Percentiles rank a stretch among this genome's conserved stretches.
These are phyloP conservation scores for Calosoma granatense DNA, from an alignment of 1,140 invertebrate genomes.

Conservation along the genomic window DNA sequence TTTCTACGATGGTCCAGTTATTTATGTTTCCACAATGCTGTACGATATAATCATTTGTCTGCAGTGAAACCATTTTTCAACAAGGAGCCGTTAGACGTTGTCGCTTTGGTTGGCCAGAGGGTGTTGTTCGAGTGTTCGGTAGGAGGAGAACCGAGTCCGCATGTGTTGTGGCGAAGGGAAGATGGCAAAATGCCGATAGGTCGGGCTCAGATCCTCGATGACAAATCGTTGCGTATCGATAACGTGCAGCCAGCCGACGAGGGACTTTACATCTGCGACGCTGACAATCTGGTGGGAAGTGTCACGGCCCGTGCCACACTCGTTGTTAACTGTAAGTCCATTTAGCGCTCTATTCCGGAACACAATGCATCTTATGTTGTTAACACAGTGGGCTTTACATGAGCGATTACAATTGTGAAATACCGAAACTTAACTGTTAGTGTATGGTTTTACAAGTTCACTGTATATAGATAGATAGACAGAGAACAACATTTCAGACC, in stretches of 20 bases:
- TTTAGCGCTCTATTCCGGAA: no score
- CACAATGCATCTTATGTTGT: background rate
- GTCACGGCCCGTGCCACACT: constrained; percentile 63
- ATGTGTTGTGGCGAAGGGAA: constrained; percentile 81
- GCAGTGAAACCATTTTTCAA: constrained; percentile 83
- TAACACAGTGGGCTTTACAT: background rate
- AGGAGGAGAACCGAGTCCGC: constrained; percentile 79
- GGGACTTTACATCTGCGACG: constrained; percentile 72
- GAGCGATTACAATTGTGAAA: no score
- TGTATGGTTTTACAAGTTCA: no score
- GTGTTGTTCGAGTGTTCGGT: constrained; percentile 83
- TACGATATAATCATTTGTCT: constrained; percentile 34
- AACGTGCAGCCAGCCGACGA: constrained; percentile 65
- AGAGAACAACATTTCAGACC: background rate
- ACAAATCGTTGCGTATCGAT: constrained; percentile 65
- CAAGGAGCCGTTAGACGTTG: constrained; percentile 74
- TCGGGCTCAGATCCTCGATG: constrained; percentile 58
- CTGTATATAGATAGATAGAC: background rate
- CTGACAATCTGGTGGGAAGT: constrained; percentile 65
- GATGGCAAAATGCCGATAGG: constrained; percentile 72
- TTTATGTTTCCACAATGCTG: no score
- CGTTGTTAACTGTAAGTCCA: constrained; percentile 62
- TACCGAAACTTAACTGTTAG: background rate
- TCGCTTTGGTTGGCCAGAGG: constrained; percentile 64
- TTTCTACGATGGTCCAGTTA: no score